Percentiles rank a stretch among this genome's conserved stretches.
Evolutionary conservation across 2,888 invertebrate species (phyloP).

Genomic region (Himalopsyche japonica): DNA sequence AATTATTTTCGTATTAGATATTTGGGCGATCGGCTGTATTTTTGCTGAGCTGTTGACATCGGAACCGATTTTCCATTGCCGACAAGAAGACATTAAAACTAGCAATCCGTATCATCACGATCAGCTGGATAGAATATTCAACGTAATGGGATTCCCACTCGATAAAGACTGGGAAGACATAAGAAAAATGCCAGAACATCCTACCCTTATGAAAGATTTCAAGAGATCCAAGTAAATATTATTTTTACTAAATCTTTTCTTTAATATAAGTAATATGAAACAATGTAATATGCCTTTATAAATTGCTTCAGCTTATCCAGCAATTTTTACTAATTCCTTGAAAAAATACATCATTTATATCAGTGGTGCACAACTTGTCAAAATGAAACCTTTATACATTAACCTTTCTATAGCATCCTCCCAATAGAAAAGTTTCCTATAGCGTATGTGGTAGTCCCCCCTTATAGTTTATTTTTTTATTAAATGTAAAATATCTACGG

Average conservation of each 20-base stretch:
- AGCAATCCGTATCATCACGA: slow-evolving; percentile 99
- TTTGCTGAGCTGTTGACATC: slow-evolving; percentile 98
- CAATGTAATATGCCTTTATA: neutral
- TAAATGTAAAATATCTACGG: too few relatives aligned
- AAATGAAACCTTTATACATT: too few relatives aligned
- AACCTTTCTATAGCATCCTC: too few relatives aligned
- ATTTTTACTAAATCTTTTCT: neutral
- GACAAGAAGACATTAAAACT: slow-evolving; percentile 99
- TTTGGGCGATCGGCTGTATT: slow-evolving; percentile 99
- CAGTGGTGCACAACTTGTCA: too few relatives aligned
- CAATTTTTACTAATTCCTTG: too few relatives aligned
- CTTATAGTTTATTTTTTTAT: too few relatives aligned
- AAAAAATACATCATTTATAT: too few relatives aligned
- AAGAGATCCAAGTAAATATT: slow-evolving; percentile 82
- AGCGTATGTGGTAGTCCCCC: too few relatives aligned
- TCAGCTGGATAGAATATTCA: slow-evolving; percentile 97
- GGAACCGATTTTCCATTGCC: slow-evolving; percentile 98
- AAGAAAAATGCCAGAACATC: slow-evolving; percentile 98
- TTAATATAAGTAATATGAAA: neutral
- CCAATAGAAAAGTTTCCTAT: too few relatives aligned
- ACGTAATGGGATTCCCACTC: slow-evolving; percentile 98
- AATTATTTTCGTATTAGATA: slow-evolving; percentile 66
- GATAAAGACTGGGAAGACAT: slow-evolving; percentile 99
- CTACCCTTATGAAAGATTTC: slow-evolving; percentile 92
- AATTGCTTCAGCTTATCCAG: too few relatives aligned